phyloP scores from a whole-genome alignment of 2,113 vertebrate species.

The Callopanchax toddi region DNA sequence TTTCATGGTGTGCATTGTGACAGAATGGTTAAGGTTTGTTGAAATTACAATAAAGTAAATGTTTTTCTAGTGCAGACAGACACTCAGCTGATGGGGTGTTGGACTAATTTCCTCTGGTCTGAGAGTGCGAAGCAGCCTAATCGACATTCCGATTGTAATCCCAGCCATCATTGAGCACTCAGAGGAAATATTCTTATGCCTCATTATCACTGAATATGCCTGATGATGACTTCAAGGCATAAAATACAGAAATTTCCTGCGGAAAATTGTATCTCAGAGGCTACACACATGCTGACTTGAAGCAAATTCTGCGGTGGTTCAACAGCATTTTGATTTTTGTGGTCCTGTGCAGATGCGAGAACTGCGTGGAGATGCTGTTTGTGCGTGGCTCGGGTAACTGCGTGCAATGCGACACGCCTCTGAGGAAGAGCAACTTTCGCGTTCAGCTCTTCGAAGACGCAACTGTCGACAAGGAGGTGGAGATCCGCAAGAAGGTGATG shows the following conservation, averaged over 20 bases:
- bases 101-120: conserved; percentile 70
- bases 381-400: conserved; percentile 96
- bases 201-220: conserved; percentile 55
- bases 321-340: background rate
- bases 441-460: conserved; percentile 98
- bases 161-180: conserved; percentile 61
- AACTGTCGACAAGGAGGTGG: conserved; percentile 95
- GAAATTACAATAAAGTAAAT: conserved; percentile 67
- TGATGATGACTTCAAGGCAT: conserved; percentile 41
- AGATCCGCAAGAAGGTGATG: conserved; percentile 96
- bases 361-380: conserved; percentile 96
- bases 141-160: conserved; percentile 66
- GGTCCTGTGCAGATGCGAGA: conserved; percentile 86
- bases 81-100: conserved; percentile 62
- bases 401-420: conserved; percentile 91
- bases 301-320: too few species aligned
- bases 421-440: conserved; percentile 95
- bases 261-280: conserved; percentile 18
- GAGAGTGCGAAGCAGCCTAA: conserved; percentile 58
- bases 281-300: too few species aligned
- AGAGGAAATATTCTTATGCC: conserved; percentile 57
- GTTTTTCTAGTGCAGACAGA: conserved; percentile 67
- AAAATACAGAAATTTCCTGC: conserved; percentile 34
- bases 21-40: conserved; percentile 60
- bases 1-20: conserved; percentile 54